phyloP scores from a whole-genome alignment of 2,797 vertebrate species.

The Pyrocephalus nanus region DNA sequence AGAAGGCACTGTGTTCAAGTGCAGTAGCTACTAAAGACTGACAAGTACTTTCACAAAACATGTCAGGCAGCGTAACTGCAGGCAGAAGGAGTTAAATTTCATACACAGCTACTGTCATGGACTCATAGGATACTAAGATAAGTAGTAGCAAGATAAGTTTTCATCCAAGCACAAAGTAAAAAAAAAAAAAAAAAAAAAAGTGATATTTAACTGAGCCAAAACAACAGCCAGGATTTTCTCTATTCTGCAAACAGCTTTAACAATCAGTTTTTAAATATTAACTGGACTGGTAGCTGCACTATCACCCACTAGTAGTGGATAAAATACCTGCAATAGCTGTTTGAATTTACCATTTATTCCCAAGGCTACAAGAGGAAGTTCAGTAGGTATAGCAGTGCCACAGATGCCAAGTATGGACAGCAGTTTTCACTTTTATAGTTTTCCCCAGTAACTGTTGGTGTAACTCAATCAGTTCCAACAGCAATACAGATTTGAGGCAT shows the following conservation, averaged over 20 bases:
- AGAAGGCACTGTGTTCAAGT: background rate
- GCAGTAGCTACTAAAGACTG: background rate
- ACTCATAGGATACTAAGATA: background rate
- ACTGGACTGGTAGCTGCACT: background rate
- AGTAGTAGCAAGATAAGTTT: background rate
- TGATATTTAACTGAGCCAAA: background rate
- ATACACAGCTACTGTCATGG: background rate
- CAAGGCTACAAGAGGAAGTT: background rate
- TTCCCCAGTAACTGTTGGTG: background rate
- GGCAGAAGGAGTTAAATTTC: background rate
- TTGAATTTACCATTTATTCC: background rate
- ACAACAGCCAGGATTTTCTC: background rate
- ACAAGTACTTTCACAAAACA: background rate
- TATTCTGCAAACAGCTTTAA: background rate
- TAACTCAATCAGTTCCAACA: background rate
- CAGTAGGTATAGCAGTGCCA: background rate
- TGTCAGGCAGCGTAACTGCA: rapidly evolving
- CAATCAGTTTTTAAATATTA: background rate
- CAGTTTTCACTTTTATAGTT: background rate
- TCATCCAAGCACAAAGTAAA: background rate
- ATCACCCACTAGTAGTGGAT: background rate
- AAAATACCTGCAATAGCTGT: background rate
- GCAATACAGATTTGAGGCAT: background rate
- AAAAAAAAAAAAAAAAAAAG: background rate
- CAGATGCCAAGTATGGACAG: background rate